Evolutionary conservation across 2,113 vertebrate genomes (phyloP), one percentile per base, ranked within the genome.

Genomic region (Coturnix japonica): DNA sequence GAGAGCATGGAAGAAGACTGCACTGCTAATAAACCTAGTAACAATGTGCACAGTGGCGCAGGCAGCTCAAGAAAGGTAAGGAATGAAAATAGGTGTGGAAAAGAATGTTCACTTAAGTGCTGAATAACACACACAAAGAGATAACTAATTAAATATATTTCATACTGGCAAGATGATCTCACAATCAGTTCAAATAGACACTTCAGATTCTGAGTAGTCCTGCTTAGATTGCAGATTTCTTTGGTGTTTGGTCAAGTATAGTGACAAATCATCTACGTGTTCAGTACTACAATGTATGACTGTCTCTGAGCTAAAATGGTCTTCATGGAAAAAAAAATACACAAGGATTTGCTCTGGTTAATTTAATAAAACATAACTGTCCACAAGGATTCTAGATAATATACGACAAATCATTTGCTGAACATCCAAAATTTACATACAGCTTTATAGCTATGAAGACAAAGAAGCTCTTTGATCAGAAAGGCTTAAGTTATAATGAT

Each of bases 381-480:
- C 65, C 44, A 76, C 53, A 25, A 73, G 30, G 63, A 85, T n/a
- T 83, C 67, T 39, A 85, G 49, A 73, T 22, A 88, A 78, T 81
- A 44, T 66, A 84, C 47, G 84, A 65, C 11, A 61, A 39, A 53
- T 33, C 21, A 59, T 51, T 90, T 85, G 41, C 35, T 85, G 30
- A 87, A 14, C 28, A 80, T 43, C 46, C 31, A 1, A 1, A 82
- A 80, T 90, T 76, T 89, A 91, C 49, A 78, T 35, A 76, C 12
- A 66, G 78, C n/a, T 89, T 92, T 70, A 73, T 46, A 81, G 54
- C 19, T 84, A 56, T 56, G 79, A 79, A 79, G 54, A 82, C 28
- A 92, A 95, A 91, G 71, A 67, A 82, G 41, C 26, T 51, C 71
- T 93, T 93, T 85, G 91, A 95, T 87, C 59, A 66, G 51, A 92